A percentile compares a stretch with the other conserved stretches of the same genome.
These are phyloP conservation scores for Kradibia gibbosae DNA, from an alignment of 1,140 invertebrate species.

Conservation along the genomic window DNA sequence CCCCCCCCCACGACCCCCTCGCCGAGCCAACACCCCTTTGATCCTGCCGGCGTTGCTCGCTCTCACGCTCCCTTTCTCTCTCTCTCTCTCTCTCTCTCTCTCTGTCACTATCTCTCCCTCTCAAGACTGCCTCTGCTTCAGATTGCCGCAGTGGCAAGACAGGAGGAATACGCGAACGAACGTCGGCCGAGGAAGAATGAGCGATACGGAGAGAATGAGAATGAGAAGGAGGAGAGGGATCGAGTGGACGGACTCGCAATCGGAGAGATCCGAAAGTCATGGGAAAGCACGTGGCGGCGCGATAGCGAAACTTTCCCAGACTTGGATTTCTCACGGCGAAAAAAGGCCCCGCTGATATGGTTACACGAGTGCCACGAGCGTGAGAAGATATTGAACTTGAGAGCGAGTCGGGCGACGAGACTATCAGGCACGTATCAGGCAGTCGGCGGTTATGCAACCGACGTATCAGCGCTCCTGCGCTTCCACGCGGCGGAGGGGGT, in stretches of 20 bases:
- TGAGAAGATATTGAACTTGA: constrained; percentile 62
- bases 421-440: constrained; percentile 57
- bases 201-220: neutral
- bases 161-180: neutral
- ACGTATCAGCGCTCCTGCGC: neutral
- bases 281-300: constrained; percentile 51
- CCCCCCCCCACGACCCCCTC: neutral
- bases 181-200: neutral
- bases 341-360: constrained; percentile 24
- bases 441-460: constrained; percentile 29
- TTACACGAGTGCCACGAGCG: constrained; percentile 50
- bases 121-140: neutral
- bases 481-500: neutral
- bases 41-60: neutral
- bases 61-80: neutral
- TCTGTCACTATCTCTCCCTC: neutral
- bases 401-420: constrained; percentile 52
- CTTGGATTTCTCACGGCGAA: constrained; percentile 45
- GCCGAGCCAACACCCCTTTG: neutral
- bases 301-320: constrained; percentile 51
- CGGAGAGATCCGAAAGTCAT: constrained; percentile 55
- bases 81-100: neutral
- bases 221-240: neutral
- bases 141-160: too few relatives aligned
- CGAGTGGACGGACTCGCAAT: constrained; percentile 22